A percentile compares a stretch with the other conserved stretches of the same genome.
These are phyloP conservation scores for Scaptomyza pallida DNA, from an alignment of 1,140 invertebrate species.

Conservation along the genomic window DNA sequence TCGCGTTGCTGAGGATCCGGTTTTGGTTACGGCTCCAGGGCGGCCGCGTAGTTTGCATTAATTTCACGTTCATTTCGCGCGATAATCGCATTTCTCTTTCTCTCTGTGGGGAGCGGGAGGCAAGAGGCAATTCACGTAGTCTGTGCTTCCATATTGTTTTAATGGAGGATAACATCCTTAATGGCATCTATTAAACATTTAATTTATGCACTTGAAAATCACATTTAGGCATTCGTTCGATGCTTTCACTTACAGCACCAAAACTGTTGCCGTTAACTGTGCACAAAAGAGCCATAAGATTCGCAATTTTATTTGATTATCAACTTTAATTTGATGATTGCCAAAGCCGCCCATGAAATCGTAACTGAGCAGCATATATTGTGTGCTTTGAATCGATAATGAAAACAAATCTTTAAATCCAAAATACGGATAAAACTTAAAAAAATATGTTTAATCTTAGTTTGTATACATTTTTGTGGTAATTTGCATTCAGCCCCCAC, in stretches of 20 bases:
- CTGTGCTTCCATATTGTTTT: conserved; percentile 73
- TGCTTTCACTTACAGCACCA: conserved; percentile 1
- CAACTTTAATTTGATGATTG: conserved; percentile 36
- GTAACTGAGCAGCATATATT: neutral
- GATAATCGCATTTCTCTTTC: conserved; percentile 75
- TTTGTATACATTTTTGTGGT: too few relatives aligned
- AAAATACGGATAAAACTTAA: too few relatives aligned
- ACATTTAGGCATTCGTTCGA: conserved; percentile 51
- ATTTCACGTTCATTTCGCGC: conserved; percentile 78
- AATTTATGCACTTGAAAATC: conserved; percentile 80
- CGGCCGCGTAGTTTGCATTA: conserved; percentile 75
- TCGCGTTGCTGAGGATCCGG: conserved; percentile 6
- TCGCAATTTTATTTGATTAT: conserved; percentile 38
- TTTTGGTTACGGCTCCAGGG: conserved; percentile 12
- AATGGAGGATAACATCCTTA: conserved; percentile 76
- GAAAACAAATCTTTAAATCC: neutral
- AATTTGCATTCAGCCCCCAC: too few relatives aligned
- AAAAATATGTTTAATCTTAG: too few relatives aligned
- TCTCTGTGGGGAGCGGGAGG: conserved; percentile 15
- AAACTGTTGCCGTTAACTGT: conserved; percentile 11
- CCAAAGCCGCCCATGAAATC: conserved; percentile 5
- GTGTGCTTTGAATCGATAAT: conserved; percentile 19
- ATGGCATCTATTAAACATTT: conserved; percentile 81
- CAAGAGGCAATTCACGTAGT: conserved; percentile 17
- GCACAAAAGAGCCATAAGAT: conserved; percentile 3